Base-by-base conservation (phyloP, 1,140 invertebrate genomes). In the Bicyclus anynana region DNA sequence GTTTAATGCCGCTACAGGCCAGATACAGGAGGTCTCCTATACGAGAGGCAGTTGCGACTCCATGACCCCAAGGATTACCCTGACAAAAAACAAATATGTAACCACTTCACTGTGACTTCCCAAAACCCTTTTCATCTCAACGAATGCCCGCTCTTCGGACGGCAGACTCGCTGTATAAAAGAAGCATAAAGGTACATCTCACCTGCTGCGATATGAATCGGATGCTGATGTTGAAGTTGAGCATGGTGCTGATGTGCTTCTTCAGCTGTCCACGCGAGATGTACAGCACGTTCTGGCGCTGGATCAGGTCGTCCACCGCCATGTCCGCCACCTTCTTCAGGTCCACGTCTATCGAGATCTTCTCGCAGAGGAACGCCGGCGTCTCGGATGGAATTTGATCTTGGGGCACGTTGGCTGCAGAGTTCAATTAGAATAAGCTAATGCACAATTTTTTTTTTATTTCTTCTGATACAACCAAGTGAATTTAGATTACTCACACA, bases 301-400 rank as follows among this genome's bases (percentile, higher is more conserved):
- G 93, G 60, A 95, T 93, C 77, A 94, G 92, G 70, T 96, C 94
- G 72, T 95, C 95, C n/a, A 95, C 93, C 16, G 95, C 94, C 91
- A 97, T 94, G 79, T 98, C 96, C 0, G 96, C 94, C 77, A 96
- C 93, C 81, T 98, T 95, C 72, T 96, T 94, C 53, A 98, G 91
- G 76, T 97, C 96, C 55, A 98, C 91, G 74, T 97, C 96, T 20
- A 98, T 91, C 5, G 93, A 93, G 18, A 98, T 94, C 82, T 94
- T 95, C 82, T 98, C 96, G 84, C 97, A 98, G 1, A 97, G 90
- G 89, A 99, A 98, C 1, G 97, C 94, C 0, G 97, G 96, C 0
- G 93, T 95, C 74, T 97, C 96, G 20, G 93, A 90, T 33, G 92
- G 91, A 27, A 94, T 93, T 63, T 94, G 92, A 1, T 92, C 79